phyloP scores from a whole-genome alignment of 2,797 vertebrate species.

The Morus bassanus region DNA sequence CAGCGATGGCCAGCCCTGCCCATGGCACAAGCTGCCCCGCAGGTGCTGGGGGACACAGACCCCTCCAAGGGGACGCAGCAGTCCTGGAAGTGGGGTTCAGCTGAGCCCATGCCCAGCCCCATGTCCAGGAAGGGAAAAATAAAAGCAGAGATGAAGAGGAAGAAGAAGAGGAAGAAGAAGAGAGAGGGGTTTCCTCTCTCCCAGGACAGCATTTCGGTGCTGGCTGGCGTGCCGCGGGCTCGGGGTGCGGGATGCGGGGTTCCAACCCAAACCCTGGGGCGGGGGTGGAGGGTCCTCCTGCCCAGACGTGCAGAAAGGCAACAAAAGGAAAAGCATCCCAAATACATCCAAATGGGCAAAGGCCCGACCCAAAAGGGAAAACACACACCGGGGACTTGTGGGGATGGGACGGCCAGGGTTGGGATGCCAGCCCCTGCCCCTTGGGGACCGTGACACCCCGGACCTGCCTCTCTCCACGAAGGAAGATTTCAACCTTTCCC shows the following conservation, averaged over 20 bases:
- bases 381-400: background rate
- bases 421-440: background rate
- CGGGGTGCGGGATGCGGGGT: accelerated
- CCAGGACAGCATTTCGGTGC: background rate
- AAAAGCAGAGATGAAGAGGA: background rate
- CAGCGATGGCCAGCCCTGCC: background rate
- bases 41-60: background rate
- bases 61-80: background rate
- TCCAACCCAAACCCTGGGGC: background rate
- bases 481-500: background rate
- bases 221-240: background rate
- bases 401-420: background rate
- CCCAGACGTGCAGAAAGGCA: background rate
- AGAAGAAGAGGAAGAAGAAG: background rate
- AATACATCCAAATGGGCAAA: background rate
- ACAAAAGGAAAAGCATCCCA: background rate
- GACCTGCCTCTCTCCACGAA: background rate
- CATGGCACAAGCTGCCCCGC: background rate
- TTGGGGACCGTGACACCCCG: accelerated
- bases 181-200: background rate
- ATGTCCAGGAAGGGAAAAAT: background rate
- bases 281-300: background rate
- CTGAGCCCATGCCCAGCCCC: background rate
- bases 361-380: background rate
- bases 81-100: background rate